These are phyloP conservation scores for Fregata magnificens DNA, from an alignment of 2,113 vertebrate species.

Conservation along the genomic window DNA sequence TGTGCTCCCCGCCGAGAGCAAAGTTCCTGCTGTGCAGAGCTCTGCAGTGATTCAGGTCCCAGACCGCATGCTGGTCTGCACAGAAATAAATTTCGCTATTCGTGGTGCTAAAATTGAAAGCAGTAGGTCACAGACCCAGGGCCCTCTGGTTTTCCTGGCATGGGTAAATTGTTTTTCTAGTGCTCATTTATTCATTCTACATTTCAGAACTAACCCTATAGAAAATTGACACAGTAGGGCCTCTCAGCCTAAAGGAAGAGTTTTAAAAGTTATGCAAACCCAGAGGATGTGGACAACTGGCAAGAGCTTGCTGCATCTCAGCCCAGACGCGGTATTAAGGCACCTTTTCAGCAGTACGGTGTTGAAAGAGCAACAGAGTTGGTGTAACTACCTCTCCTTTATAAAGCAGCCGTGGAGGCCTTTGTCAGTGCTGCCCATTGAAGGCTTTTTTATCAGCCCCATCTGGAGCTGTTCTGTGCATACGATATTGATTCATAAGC, in stretches of 20 bases:
- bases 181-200: not conserved
- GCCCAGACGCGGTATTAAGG: not conserved
- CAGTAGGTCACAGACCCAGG: not conserved
- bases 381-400: not conserved
- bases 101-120: not conserved
- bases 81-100: not conserved
- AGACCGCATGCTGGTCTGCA: not conserved
- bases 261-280: not conserved
- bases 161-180: not conserved
- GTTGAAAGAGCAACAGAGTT: not conserved
- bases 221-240: not conserved
- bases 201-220: not conserved
- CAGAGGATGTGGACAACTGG: not conserved
- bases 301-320: not conserved
- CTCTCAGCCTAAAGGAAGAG: not conserved
- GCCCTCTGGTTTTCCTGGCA: not conserved
- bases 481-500: not conserved
- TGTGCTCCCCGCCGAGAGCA: accelerated
- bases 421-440: not conserved
- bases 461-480: not conserved
- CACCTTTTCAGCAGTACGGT: not conserved
- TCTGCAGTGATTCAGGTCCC: not conserved
- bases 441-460: not conserved
- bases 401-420: not conserved
- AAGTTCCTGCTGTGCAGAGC: not conserved